These are phyloP conservation scores for Cliona cf. orientalis DNA, from an alignment of 37 sponge, comb jelly and placozoan genomes.

Conservation along the genomic window DNA sequence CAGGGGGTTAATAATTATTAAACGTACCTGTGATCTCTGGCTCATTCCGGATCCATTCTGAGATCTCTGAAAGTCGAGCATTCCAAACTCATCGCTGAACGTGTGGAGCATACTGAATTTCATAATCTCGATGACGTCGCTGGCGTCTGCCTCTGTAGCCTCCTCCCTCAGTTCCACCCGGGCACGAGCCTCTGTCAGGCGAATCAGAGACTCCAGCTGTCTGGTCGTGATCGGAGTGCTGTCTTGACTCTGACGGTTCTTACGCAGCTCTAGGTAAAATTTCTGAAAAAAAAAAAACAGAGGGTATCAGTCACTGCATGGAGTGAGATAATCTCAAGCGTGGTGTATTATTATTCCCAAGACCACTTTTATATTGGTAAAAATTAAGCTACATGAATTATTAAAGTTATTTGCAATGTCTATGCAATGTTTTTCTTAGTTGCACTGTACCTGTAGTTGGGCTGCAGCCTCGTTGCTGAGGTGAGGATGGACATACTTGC, in stretches of 20 bases:
- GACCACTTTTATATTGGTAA: no score
- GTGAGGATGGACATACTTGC: conserved; percentile 82
- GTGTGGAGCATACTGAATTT: conserved; percentile 90
- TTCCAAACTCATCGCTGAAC: conserved; percentile 86
- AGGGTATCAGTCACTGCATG: background rate
- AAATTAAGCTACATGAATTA: no score
- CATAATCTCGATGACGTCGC: conserved; percentile 93
- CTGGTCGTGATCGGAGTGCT: conserved; percentile 95
- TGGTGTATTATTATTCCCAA: background rate
- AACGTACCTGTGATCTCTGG: conserved; percentile 54
- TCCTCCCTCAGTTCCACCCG: conserved; percentile 81
- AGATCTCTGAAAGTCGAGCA: conserved; percentile 84
- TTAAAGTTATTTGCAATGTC: no score
- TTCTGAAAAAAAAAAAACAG: conserved; percentile 44
- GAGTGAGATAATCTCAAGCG: background rate
- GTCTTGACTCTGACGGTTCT: conserved; percentile 57
- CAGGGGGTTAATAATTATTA: no score
- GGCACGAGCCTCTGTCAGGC: conserved; percentile 96
- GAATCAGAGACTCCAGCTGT: conserved; percentile 95
- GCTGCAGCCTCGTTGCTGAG: conserved; percentile 80
- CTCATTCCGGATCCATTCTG: conserved; percentile 92
- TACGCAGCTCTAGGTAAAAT: conserved; percentile 91
- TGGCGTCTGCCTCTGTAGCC: conserved; percentile 87
- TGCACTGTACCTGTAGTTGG: conserved; percentile 82
- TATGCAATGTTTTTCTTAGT: no score